These are phyloP conservation scores for Myioborus melanocephalus DNA, from an alignment of 2,797 vertebrate genomes.

Conservation along the genomic window DNA sequence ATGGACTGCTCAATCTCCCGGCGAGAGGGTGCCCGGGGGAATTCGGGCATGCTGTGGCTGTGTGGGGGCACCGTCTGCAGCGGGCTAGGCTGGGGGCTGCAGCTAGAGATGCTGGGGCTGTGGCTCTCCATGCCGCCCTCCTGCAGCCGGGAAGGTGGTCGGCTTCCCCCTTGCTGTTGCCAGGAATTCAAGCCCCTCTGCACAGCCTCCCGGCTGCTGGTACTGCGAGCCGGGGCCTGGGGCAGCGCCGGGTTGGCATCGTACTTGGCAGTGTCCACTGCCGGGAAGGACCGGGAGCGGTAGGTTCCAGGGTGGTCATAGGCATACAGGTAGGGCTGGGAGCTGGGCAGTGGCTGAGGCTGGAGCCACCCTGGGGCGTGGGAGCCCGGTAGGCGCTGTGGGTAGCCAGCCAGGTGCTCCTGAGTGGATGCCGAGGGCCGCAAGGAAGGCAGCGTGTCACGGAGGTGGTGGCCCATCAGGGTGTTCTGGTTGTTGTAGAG, in stretches of 20 bases:
- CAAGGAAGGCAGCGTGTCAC: conserved; percentile 30
- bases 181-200: conserved; percentile 94
- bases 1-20: conserved; percentile 96
- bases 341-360: conserved; percentile 39
- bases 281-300: conserved; percentile 88
- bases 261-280: conserved; percentile 68
- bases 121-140: conserved; percentile 74
- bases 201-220: conserved; percentile 93
- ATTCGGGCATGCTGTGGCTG: conserved; percentile 86
- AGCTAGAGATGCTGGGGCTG: conserved; percentile 48
- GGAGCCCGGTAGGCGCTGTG: conserved; percentile 35
- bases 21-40: conserved; percentile 86
- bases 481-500: conserved; percentile 72
- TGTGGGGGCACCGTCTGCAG: conserved; percentile 68
- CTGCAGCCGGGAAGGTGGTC: conserved; percentile 62
- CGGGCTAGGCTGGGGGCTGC: conserved; percentile 70
- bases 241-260: conserved; percentile 61
- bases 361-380: conserved; percentile 64
- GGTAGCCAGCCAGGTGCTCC: conserved; percentile 68
- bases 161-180: conserved; percentile 85
- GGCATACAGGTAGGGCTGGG: conserved; percentile 71
- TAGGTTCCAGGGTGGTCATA: conserved; percentile 80
- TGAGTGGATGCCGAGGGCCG: conserved; percentile 65
- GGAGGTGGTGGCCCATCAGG: conserved; percentile 33
- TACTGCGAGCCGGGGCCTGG: conserved; percentile 87